Evolutionary conservation across 2,797 vertebrate species (phyloP), one percentile per base, ranked within the genome.

Genomic region (Phoeniculus purpureus): DNA sequence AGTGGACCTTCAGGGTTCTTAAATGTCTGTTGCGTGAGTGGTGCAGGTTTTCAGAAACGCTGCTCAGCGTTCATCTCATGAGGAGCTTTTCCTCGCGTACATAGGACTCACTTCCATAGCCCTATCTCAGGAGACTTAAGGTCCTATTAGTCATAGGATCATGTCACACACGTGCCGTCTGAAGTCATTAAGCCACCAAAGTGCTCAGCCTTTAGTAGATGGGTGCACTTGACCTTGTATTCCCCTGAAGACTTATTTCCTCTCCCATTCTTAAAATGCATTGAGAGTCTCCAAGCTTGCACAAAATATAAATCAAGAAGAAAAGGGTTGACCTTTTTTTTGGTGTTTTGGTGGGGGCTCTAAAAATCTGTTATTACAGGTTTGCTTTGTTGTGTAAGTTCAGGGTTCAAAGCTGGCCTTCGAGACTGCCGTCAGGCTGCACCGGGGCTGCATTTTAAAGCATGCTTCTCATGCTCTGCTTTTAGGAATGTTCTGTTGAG

Each of bases 101-200:
- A 1, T 12, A 18, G 32, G n/a, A 26, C 37, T 68, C 17, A 1
- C 29, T 26, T 55, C 50, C 54, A 22, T 19, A 66, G 37, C 37
- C 58, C 7, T 37, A 12, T 40, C 59, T 50, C 15, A 5, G 1
- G 5, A 4, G 40, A 10, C 43, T 47, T 47, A n/a, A 65, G 7
- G 15, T 86, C 65, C 18, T 70, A 12, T 11, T 37, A 9, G 37
- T 37, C 37, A 37, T 37, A 37, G 37, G 37, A 37, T 37, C 37
- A 37, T 37, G 37, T 37, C 27, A 3, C 1, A 1, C 7, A 5
- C 2, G 3, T 9, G 23, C 6, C 1, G 3, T 67, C 16, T 54
- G 16, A 26, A 65, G 62, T 14, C 37, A 37, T 37, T 37, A 37
- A 37, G 37, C 37, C 37, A 37, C 37, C 37, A 37, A 37, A 37